Evolutionary conservation across 2,888 invertebrate genomes (phyloP).

Genomic region (Epinotia nisella): DNA sequence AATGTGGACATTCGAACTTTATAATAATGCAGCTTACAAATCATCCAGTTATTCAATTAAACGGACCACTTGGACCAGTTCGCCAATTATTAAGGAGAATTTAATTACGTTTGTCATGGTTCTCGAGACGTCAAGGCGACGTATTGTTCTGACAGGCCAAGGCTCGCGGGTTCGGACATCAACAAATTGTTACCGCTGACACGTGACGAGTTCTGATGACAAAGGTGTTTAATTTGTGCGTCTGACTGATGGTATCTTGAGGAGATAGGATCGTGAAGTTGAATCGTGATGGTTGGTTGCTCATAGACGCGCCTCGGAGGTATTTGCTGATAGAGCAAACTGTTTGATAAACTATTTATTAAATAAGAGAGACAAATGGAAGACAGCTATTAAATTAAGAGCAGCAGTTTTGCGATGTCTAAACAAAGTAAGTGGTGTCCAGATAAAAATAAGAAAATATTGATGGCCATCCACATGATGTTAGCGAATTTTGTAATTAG

Average conservation of each 20-base stretch:
- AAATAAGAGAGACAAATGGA: slow-evolving; percentile 1
- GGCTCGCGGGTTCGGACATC: slow-evolving; percentile 48
- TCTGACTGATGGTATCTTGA: slow-evolving; percentile 28
- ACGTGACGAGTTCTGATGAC: slow-evolving; percentile 44
- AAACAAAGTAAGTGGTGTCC: background rate
- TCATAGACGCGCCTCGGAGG: slow-evolving; percentile 18
- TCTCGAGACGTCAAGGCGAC: slow-evolving; percentile 41
- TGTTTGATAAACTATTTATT: slow-evolving; percentile 6
- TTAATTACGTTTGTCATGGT: slow-evolving; percentile 34
- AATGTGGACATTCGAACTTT: background rate
- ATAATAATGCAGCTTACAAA: slow-evolving; percentile 8
- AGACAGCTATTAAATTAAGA: background rate
- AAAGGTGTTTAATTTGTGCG: slow-evolving; percentile 38
- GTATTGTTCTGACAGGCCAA: slow-evolving; percentile 54
- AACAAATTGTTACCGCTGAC: slow-evolving; percentile 55
- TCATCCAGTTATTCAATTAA: slow-evolving; percentile 5
- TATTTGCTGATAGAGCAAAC: slow-evolving; percentile 16
- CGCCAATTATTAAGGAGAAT: slow-evolving; percentile 35
- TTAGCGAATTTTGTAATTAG: too few species aligned
- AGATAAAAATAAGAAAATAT: too few species aligned
- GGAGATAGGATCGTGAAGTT: slow-evolving; percentile 13
- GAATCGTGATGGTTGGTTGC: slow-evolving; percentile 9
- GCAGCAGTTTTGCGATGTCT: background rate
- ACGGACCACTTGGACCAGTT: slow-evolving; percentile 22
- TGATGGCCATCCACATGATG: too few species aligned